Evolutionary conservation across 2,888 invertebrate species (phyloP), one percentile per base, ranked within the genome.

Genomic region (Trilocha varians): DNA sequence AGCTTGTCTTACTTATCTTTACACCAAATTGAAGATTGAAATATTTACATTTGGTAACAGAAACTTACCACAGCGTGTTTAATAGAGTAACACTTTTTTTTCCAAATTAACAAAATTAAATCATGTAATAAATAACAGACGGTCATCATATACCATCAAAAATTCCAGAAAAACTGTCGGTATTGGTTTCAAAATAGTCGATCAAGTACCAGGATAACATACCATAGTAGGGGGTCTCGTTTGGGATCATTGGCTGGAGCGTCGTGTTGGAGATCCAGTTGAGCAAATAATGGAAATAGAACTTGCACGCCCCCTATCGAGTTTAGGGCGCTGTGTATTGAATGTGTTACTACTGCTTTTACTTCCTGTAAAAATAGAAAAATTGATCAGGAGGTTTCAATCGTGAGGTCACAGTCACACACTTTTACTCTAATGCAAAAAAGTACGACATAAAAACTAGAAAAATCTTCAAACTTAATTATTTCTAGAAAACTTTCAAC

Each of bases 261-360:
- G 76, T 96, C 95, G 77, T 95, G 95, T 57, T 95, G 94, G 87
- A 97, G 89, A 83, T 99, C 99, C 68, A 99, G 88, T 84, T 99
- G 99, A 17, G 97, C 95, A 87, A 99, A 99, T 62, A 99, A 88
- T 49, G 99, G 99, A 85, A 99, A 98, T 53, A 99, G 88, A 66
- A 99, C 97, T 87, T 96, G 97, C 69, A 99, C 97, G 49, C 99
- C 99, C 49, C 99, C 99, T 69, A 99, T 95, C 42, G 99, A 99
- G 86, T 99, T 99, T 62, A 99, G 89, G 32, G 99, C 98, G 83
- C 97, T 97, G 88, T 99, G 98, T 87, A 99, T 98, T 70, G 98
- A 98, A 88, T 98, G 97, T 47, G 99, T 99, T 70, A 98, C 95
- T 65, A 99, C 97, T 59, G 99, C 98, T 88, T 98, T 98, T 62